phyloP scores from a whole-genome alignment of 2,888 invertebrate genomes.

The Monoplex corrugatus region DNA sequence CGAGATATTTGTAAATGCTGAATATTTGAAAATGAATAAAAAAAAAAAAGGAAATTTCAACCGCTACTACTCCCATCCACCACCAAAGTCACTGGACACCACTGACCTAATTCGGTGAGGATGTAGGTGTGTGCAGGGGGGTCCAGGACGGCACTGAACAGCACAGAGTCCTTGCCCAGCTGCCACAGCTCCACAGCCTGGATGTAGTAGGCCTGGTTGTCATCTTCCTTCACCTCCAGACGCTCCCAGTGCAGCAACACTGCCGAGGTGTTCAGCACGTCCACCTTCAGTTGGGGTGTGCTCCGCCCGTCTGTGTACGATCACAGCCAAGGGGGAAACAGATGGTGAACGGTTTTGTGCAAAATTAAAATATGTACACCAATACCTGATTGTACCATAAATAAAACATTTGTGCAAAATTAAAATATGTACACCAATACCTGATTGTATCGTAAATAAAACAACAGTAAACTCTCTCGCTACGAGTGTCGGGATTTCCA shows the following conservation, averaged over 20 bases:
- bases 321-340: background rate
- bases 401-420: no score
- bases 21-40: background rate
- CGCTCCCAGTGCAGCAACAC: conserved; percentile 51
- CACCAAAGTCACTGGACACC: background rate
- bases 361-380: no score
- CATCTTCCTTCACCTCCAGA: conserved; percentile 4
- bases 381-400: no score
- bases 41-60: background rate
- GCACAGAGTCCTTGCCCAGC: conserved; percentile 49
- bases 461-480: no score
- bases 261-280: conserved; percentile 48
- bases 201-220: conserved; percentile 9
- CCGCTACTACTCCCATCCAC: background rate
- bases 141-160: conserved; percentile 52
- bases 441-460: no score
- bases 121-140: conserved; percentile 47
- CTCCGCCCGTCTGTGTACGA: background rate
- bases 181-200: conserved; percentile 58
- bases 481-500: no score
- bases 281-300: conserved; percentile 43
- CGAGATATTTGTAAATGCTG: no score
- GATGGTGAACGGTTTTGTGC: no score
- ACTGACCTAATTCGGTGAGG: conserved; percentile 60
- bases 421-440: background rate